Conservation (phyloP, 1,140 invertebrate species). For the Hypothenemus hampei region DNA sequence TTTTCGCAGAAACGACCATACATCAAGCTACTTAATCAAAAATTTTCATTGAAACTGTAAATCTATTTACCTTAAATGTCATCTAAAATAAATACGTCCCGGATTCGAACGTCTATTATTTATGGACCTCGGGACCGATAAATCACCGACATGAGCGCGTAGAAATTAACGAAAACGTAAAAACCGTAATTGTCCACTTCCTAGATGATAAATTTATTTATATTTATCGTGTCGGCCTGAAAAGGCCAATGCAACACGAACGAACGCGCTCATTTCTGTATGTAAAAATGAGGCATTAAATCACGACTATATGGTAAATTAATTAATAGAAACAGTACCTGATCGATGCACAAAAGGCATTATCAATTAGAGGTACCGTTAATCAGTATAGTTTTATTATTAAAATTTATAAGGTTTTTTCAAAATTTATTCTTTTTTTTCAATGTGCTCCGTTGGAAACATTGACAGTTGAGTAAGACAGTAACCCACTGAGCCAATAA, state of each 20-base stretch:
- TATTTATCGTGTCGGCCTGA: slow-evolving; percentile 23
- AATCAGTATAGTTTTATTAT: too few species aligned
- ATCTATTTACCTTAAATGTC: too few species aligned
- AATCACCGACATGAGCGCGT: slow-evolving; percentile 18
- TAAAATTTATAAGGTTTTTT: too few species aligned
- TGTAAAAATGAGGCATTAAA: slow-evolving; percentile 22
- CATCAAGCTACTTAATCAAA: too few species aligned
- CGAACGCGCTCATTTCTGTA: too few species aligned
- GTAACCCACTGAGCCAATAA: too few species aligned
- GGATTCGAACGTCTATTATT: slow-evolving; percentile 21
- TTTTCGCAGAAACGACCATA: too few species aligned
- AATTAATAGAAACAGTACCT: slow-evolving; percentile 4
- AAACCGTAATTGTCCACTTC: slow-evolving; percentile 26
- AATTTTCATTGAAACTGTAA: too few species aligned
- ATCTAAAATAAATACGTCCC: too few species aligned
- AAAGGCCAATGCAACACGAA: slow-evolving; percentile 7
- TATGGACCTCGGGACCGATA: slow-evolving; percentile 18
- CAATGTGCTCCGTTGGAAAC: too few species aligned
- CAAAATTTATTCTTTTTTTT: too few species aligned
- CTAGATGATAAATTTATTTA: slow-evolving; percentile 27
- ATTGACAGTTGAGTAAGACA: too few species aligned
- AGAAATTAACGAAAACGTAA: slow-evolving; percentile 28
- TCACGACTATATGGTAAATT: slow-evolving; percentile 12
- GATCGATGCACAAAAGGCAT: slow-evolving; percentile 8
- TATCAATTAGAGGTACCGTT: slow-evolving; percentile 7